phyloP scores from a whole-genome alignment of 2,888 invertebrate genomes.

The Tenthredo mesomela region DNA sequence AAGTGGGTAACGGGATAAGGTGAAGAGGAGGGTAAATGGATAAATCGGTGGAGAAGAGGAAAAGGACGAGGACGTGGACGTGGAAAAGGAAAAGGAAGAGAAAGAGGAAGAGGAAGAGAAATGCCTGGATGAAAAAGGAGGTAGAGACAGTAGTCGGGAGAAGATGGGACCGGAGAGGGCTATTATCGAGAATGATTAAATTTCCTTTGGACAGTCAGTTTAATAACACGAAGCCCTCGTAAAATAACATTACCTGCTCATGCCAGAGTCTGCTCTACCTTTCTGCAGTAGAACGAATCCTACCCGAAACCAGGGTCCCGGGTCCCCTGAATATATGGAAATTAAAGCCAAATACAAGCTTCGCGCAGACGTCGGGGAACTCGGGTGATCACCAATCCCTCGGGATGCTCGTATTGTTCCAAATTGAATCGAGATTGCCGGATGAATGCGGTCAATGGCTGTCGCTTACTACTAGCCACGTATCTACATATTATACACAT shows the following conservation, averaged over 20 bases:
- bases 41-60: background rate
- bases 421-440: slow-evolving; percentile 52
- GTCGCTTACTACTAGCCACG: slow-evolving; percentile 18
- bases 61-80: background rate
- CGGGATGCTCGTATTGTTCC: slow-evolving; percentile 29
- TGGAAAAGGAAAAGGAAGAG: background rate
- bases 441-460: slow-evolving; percentile 31
- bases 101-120: slow-evolving; percentile 4
- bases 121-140: background rate
- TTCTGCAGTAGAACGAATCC: background rate
- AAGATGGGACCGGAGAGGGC: slow-evolving; percentile 38
- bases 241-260: slow-evolving; percentile 48
- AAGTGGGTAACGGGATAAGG: background rate
- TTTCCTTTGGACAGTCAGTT: slow-evolving; percentile 48
- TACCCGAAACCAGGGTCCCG: background rate
- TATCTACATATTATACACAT: background rate
- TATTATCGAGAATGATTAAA: slow-evolving; percentile 52
- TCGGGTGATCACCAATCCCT: slow-evolving; percentile 21
- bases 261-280: background rate
- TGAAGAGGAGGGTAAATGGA: slow-evolving; percentile 16
- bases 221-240: slow-evolving; percentile 49
- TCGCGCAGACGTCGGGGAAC: background rate
- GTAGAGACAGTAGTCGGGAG: slow-evolving; percentile 15
- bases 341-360: slow-evolving; percentile 49
- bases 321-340: slow-evolving; percentile 36